phyloP scores from a whole-genome alignment of 2,888 invertebrate genomes.

The Rutpela maculata region DNA sequence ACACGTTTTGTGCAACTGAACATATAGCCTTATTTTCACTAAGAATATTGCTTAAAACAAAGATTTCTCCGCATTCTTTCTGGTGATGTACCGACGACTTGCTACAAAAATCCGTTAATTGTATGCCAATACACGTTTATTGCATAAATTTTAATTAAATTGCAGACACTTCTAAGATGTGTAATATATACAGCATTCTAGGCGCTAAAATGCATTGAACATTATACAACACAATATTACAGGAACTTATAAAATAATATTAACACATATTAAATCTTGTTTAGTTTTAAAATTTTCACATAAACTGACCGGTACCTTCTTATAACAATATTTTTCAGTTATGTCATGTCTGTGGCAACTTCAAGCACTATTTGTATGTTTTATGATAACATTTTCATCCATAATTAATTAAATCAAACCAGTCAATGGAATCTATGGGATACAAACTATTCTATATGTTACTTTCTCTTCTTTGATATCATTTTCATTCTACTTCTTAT shows the following conservation, averaged over 20 bases:
- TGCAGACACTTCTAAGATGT: not conserved
- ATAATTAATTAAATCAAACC: slow-evolving; percentile 20
- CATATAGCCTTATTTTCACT: too few species aligned
- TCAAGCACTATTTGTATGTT: slow-evolving; percentile 65
- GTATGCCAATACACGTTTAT: not conserved
- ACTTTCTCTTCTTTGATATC: slow-evolving; percentile 34
- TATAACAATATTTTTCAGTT: slow-evolving; percentile 40
- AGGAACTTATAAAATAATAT: not conserved
- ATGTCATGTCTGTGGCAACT: slow-evolving; percentile 67
- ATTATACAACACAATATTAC: not conserved
- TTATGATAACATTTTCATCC: slow-evolving; percentile 51
- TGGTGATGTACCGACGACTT: not conserved
- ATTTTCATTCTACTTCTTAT: slow-evolving; percentile 18
- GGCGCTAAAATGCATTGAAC: not conserved
- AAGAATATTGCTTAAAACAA: too few species aligned
- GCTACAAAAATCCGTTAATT: not conserved
- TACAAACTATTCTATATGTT: slow-evolving; percentile 9
- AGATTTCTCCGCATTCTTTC: not conserved
- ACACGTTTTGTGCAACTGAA: too few species aligned
- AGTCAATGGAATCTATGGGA: slow-evolving; percentile 11
- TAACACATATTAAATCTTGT: slow-evolving; percentile 17
- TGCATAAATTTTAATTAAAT: not conserved
- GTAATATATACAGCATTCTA: not conserved
- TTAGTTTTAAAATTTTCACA: slow-evolving; percentile 26
- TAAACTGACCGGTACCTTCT: slow-evolving; percentile 2